A percentile compares a stretch with the other conserved stretches of the same genome.
Evolutionary conservation across 2,113 vertebrate genomes (phyloP).

Genomic region (Dromas ardeola): DNA sequence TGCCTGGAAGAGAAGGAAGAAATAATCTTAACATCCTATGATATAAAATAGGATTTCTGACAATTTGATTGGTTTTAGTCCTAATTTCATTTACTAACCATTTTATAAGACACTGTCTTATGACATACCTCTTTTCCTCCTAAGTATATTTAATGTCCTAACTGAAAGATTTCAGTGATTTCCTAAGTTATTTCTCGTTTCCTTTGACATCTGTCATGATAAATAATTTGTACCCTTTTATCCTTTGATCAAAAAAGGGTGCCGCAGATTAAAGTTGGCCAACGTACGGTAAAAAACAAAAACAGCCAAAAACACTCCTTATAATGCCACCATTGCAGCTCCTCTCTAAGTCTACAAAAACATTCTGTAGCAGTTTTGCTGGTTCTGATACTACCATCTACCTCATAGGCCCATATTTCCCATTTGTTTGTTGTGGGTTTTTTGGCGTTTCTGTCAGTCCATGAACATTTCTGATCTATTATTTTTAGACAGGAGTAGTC

Average conservation of each 20-base stretch:
- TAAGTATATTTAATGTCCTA: slow-evolving; percentile 28
- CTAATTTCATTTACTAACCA: slow-evolving; percentile 35
- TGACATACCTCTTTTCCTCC: slow-evolving; percentile 7
- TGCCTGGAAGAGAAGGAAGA: slow-evolving; percentile 39
- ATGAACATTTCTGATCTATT: background rate
- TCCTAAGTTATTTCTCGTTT: slow-evolving; percentile 41
- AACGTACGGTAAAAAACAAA: background rate
- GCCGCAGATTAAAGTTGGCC: background rate
- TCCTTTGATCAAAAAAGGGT: background rate
- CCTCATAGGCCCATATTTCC: background rate
- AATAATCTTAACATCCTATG: slow-evolving; percentile 32
- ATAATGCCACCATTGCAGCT: background rate
- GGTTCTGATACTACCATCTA: background rate
- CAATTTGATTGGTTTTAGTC: slow-evolving; percentile 41
- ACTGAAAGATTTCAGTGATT: slow-evolving; percentile 41
- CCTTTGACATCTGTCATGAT: slow-evolving; percentile 16
- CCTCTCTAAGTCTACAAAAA: background rate
- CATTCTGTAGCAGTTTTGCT: background rate
- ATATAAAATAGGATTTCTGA: slow-evolving; percentile 46
- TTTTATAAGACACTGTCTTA: slow-evolving; percentile 39
- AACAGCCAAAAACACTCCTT: background rate
- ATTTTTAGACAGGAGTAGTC: background rate
- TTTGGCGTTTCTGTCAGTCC: background rate
- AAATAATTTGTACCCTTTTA: background rate
- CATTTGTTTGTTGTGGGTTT: background rate